Conservation (phyloP, 1,140 invertebrate genomes). For the Aphis craccivora region DNA sequence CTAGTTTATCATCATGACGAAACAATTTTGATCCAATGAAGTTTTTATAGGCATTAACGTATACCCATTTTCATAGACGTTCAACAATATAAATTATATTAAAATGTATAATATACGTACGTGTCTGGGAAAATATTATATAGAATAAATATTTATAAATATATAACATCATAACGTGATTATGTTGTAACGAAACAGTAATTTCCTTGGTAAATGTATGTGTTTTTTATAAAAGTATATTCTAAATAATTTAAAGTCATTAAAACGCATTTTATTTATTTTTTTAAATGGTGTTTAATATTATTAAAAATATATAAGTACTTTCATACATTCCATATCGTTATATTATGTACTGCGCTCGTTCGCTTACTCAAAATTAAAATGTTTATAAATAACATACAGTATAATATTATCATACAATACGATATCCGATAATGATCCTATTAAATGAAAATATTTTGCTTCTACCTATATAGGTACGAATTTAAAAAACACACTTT, state of each 20-base stretch:
- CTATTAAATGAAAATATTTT: too few relatives aligned
- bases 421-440: not conserved
- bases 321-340: not conserved
- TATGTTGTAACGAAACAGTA: not conserved
- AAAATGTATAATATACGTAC: not conserved
- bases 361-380: not conserved
- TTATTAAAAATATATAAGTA: not conserved
- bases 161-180: not conserved
- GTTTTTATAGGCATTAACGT: not conserved
- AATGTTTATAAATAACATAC: not conserved
- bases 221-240: not conserved
- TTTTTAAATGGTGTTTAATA: not conserved
- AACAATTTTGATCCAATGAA: not conserved
- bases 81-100: not conserved
- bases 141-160: not conserved
- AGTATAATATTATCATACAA: accelerated
- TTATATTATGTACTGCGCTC: not conserved
- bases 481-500: too few relatives aligned
- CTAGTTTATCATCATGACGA: not conserved
- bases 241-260: not conserved
- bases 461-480: too few relatives aligned
- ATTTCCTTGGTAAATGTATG: not conserved
- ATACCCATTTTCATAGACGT: not conserved
- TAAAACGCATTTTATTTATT: not conserved
- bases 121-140: not conserved